Conservation (phyloP, 2,797 vertebrate genomes). For the Anguilla anguilla region DNA sequence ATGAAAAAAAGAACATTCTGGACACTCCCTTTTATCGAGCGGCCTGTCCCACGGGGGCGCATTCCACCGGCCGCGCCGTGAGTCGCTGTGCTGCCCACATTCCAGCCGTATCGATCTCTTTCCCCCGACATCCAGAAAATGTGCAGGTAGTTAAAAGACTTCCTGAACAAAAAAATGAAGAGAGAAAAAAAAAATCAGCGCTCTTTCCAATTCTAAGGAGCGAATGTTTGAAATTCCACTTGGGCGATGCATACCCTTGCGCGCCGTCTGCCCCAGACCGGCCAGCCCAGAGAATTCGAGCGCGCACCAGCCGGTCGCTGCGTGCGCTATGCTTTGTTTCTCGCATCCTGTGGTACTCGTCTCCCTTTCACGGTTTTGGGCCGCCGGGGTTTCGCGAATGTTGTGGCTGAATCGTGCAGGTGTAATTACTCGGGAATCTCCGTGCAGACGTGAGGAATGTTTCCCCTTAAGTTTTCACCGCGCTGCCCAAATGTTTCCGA, state of each 20-base stretch:
- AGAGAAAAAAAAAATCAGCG: neutral
- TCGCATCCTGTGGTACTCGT: neutral
- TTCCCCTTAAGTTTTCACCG: neutral
- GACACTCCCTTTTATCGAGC: conserved; percentile 18
- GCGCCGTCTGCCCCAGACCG: neutral
- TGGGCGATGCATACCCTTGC: neutral
- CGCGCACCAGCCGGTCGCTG: neutral
- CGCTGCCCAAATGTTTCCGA: neutral
- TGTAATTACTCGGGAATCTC: conserved; percentile 4
- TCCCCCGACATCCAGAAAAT: conserved; percentile 23
- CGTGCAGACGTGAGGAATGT: conserved; percentile 13
- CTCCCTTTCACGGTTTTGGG: neutral
- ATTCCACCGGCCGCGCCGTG: neutral
- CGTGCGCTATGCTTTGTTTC: neutral
- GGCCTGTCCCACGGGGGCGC: neutral
- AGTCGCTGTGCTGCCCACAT: neutral
- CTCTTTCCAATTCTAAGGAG: neutral
- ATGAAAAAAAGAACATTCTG: conserved; percentile 21
- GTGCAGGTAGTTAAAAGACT: conserved; percentile 17
- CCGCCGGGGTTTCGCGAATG: neutral
- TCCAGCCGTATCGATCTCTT: neutral
- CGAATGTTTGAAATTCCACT: conserved; percentile 14
- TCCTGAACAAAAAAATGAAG: conserved; percentile 3
- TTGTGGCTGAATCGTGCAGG: neutral
- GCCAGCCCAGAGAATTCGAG: neutral